A percentile compares a stretch with the other conserved stretches of the same genome.
Conservation (phyloP, 2,113 vertebrate species). For the Malurus cyaneus region DNA sequence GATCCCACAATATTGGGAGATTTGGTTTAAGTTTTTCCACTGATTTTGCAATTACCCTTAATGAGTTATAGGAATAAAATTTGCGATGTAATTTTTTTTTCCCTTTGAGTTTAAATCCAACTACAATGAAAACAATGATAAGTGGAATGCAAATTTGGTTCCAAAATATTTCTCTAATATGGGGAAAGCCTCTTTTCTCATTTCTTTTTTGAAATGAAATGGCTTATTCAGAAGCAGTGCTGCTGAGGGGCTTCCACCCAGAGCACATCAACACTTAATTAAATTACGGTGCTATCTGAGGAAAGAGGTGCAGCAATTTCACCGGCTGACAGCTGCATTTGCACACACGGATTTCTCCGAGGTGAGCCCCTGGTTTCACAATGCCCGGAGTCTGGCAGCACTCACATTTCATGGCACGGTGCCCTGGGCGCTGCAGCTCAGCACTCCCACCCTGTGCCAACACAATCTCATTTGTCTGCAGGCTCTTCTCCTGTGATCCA, state of each 20-base stretch:
- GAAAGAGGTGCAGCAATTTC: not conserved
- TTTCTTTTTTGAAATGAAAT: not conserved
- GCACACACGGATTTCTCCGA: not conserved
- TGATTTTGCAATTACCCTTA: not conserved
- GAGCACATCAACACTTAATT: conserved; percentile 17
- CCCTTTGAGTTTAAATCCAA: not conserved
- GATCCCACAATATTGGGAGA: not conserved
- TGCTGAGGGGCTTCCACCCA: conserved; percentile 10
- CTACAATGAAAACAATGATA: conserved; percentile 6
- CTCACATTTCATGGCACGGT: not conserved
- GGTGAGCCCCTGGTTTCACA: not conserved
- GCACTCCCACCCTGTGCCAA: not conserved
- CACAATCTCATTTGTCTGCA: not conserved
- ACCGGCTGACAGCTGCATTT: not conserved
- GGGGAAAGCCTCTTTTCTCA: not conserved
- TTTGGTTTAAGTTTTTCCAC: not conserved
- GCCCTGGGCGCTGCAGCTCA: not conserved
- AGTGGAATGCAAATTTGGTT: not conserved
- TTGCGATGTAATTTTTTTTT: not conserved
- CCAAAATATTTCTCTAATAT: not conserved
- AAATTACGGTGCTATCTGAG: not conserved
- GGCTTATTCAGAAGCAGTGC: not conserved
- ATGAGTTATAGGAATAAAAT: not conserved
- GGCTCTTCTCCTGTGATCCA: not conserved
- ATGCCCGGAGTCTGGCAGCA: not conserved